These are phyloP conservation scores for Epicauta chinensis DNA, from an alignment of 1,140 invertebrate genomes.

Conservation along the genomic window DNA sequence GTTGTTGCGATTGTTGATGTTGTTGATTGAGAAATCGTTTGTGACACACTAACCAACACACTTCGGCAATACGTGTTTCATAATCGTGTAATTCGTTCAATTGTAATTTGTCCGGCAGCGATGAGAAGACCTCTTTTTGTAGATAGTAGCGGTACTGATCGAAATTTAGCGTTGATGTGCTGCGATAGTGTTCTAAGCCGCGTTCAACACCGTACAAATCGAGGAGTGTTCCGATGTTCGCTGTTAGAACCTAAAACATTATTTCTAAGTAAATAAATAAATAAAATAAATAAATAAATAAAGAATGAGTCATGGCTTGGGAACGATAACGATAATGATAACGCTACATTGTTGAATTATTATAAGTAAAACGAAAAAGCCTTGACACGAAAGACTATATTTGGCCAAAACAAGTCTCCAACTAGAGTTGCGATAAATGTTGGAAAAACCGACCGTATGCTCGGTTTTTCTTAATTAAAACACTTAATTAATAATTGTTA, in stretches of 20 bases:
- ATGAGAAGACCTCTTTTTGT: slow-evolving; percentile 63
- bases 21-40: slow-evolving; percentile 37
- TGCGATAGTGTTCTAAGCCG: slow-evolving; percentile 66
- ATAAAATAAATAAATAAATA: no score
- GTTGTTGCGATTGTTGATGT: slow-evolving; percentile 49
- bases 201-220: slow-evolving; percentile 67
- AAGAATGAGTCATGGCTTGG: background rate
- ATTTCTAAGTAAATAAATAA: no score
- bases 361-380: background rate
- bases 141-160: slow-evolving; percentile 69
- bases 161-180: slow-evolving; percentile 60
- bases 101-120: slow-evolving; percentile 50
- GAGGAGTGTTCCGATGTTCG: slow-evolving; percentile 52
- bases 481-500: background rate
- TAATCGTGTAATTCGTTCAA: slow-evolving; percentile 49
- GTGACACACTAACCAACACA: slow-evolving; percentile 71
- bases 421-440: no score
- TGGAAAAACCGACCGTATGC: background rate
- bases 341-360: background rate
- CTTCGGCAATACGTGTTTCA: slow-evolving; percentile 56
- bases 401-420: background rate
- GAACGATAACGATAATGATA: slow-evolving; percentile 2
- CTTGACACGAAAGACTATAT: slow-evolving; percentile 7
- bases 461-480: background rate
- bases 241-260: slow-evolving; percentile 49